A percentile compares a stretch with the other conserved stretches of the same genome.
Conservation (phyloP, 2,113 vertebrate genomes). For the Dasypus novemcinctus region DNA sequence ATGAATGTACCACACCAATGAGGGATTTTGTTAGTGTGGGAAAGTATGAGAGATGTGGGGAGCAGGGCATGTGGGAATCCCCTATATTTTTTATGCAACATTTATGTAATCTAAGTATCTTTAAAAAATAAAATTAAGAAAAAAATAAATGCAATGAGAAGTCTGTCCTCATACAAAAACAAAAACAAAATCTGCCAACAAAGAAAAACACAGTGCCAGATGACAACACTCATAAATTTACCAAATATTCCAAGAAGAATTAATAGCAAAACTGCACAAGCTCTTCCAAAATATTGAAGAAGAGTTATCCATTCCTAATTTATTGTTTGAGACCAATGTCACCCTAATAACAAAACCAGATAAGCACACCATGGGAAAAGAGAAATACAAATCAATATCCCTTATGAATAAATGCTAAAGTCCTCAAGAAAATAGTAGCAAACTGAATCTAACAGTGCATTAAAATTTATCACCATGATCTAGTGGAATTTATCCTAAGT, state of each 20-base stretch:
- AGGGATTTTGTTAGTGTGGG: no score
- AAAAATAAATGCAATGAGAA: no score
- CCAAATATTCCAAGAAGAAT: no score
- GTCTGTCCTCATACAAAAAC: no score
- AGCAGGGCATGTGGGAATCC: no score
- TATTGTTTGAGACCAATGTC: not conserved
- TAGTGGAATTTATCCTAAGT: not conserved
- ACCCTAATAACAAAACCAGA: not conserved
- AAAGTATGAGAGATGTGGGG: no score
- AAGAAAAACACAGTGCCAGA: not conserved
- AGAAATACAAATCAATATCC: not conserved
- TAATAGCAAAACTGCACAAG: not conserved
- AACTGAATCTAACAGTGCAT: not conserved
- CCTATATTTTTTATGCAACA: no score
- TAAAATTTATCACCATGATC: not conserved
- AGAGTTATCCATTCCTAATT: not conserved
- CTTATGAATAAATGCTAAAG: not conserved
- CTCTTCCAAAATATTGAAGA: not conserved
- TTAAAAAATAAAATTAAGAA: no score
- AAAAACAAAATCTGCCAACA: not conserved
- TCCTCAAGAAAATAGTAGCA: not conserved
- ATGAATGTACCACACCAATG: no score
- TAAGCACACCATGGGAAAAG: not conserved
- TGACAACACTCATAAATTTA: not conserved
- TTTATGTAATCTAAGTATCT: no score